Conservation (phyloP, 2,888 invertebrate genomes). For the Leptopilina syphax region DNA sequence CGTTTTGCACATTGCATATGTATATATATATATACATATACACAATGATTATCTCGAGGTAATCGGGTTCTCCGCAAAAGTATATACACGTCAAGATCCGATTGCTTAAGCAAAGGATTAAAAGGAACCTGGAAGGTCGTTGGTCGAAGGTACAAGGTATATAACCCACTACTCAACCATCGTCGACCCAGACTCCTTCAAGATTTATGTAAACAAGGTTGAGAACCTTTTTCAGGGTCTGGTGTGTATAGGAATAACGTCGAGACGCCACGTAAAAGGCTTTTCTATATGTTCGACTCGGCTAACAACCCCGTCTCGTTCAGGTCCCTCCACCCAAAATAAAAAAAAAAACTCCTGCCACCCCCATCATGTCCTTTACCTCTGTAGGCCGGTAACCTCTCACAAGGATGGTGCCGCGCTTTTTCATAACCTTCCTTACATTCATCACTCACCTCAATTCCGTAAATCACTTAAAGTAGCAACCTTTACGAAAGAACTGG, state of each 20-base stretch:
- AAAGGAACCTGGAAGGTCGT: constrained; percentile 31
- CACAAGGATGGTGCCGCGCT: not conserved
- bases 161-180: constrained; percentile 20
- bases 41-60: constrained; percentile 28
- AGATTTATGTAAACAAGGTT: constrained; percentile 71
- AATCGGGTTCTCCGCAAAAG: constrained; percentile 15
- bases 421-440: not conserved
- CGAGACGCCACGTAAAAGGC: constrained; percentile 38
- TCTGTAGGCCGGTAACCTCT: constrained; percentile 18
- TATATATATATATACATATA: not conserved
- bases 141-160: constrained; percentile 17
- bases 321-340: constrained; percentile 40
- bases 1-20: not conserved
- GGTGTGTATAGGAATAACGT: constrained; percentile 54
- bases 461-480: too few relatives aligned
- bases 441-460: too few relatives aligned
- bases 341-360: constrained; percentile 19
- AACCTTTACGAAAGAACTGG: too few relatives aligned
- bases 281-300: constrained; percentile 49
- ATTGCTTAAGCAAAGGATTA: constrained; percentile 23
- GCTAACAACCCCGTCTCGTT: constrained; percentile 64
- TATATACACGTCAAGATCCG: constrained; percentile 9
- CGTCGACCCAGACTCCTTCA: constrained; percentile 40
- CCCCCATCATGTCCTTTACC: constrained; percentile 40
- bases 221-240: constrained; percentile 59